Evolutionary conservation across 2,797 vertebrate genomes (phyloP).

Genomic region (Scomberomorus guttatus): DNA sequence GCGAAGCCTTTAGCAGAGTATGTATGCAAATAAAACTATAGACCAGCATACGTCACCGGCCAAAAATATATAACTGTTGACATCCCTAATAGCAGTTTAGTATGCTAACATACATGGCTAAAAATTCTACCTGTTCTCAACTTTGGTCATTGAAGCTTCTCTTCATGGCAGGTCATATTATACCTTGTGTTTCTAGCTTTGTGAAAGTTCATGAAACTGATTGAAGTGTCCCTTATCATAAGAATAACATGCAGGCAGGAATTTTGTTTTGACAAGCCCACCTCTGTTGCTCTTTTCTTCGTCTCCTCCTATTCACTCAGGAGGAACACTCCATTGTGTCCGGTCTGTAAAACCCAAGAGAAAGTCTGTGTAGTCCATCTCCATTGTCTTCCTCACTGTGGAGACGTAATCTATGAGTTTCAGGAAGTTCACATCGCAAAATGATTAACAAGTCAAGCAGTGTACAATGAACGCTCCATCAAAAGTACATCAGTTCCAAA

Average conservation of each 20-base stretch:
- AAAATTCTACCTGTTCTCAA: background rate
- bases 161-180: too few relatives aligned
- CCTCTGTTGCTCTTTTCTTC: conserved; percentile 27
- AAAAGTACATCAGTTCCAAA: too few relatives aligned
- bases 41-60: too few relatives aligned
- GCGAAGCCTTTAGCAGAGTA: too few relatives aligned
- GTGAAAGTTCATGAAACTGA: background rate
- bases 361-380: conserved; percentile 17
- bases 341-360: conserved; percentile 17
- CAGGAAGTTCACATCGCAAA: conserved; percentile 4
- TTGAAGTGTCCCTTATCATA: background rate
- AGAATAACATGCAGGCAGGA: conserved; percentile 8
- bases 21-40: too few relatives aligned
- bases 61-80: too few relatives aligned
- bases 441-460: background rate
- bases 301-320: conserved; percentile 31
- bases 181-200: background rate
- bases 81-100: too few relatives aligned
- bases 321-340: conserved; percentile 43
- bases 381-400: conserved; percentile 10
- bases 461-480: too few relatives aligned
- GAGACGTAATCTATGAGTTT: background rate
- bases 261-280: conserved; percentile 25
- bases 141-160: background rate
- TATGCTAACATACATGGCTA: too few relatives aligned